Conservation (phyloP, 2,113 vertebrate genomes). For the Microcebus lehilahytsara region DNA sequence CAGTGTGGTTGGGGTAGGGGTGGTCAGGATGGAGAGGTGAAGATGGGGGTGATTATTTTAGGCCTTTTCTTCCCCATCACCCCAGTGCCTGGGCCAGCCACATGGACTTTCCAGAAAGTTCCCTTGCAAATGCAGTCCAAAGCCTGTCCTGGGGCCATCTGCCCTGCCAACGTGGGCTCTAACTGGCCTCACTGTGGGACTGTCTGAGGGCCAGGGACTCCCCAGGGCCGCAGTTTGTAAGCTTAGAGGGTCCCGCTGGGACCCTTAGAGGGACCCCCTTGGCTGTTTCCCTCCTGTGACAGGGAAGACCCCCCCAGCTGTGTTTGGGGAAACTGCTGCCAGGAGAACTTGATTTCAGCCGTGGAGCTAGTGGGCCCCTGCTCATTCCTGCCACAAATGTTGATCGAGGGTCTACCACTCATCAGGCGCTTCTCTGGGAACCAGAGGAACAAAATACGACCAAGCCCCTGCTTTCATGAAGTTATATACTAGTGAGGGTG, state of each 20-base stretch:
- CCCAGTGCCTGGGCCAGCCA: not conserved
- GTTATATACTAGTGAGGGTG: too few species aligned
- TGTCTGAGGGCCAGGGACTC: not conserved
- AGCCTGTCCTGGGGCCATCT: not conserved
- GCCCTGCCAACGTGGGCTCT: not conserved
- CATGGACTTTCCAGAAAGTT: not conserved
- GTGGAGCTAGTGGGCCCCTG: not conserved
- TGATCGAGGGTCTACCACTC: not conserved
- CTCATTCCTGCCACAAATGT: not conserved
- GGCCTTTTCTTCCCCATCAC: not conserved
- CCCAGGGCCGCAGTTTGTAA: not conserved
- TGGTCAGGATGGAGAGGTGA: not conserved
- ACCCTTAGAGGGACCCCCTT: too few species aligned
- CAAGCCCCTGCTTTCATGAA: not conserved
- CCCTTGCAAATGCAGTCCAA: not conserved
- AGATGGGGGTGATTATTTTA: not conserved
- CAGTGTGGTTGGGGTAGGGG: fast-evolving
- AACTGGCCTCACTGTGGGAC: not conserved
- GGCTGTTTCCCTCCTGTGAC: not conserved
- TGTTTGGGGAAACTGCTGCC: not conserved
- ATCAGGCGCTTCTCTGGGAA: not conserved
- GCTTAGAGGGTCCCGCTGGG: not conserved
- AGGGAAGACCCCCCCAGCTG: not conserved
- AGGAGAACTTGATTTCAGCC: not conserved
- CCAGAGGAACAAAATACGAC: not conserved